Evolutionary conservation across 2,797 vertebrate species (phyloP).

Genomic region (Sphenodon punctatus): DNA sequence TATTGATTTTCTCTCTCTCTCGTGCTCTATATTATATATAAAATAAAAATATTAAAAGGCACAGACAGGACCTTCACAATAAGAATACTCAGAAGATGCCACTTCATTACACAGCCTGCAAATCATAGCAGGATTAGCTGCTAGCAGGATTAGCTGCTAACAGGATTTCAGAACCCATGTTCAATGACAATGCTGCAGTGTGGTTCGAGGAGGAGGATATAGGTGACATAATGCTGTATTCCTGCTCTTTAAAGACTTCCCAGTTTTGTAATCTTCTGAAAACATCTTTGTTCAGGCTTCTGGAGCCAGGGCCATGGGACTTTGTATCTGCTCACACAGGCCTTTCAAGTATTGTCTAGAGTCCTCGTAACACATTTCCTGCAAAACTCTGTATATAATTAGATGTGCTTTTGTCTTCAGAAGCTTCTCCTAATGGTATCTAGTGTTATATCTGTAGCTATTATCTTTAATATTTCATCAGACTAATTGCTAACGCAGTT

Average conservation of each 20-base stretch:
- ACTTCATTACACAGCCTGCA: background rate
- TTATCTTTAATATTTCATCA: conserved; percentile 39
- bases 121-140: conserved; percentile 6
- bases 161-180: conserved; percentile 58
- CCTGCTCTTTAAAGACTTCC: conserved; percentile 49
- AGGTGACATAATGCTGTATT: conserved; percentile 34
- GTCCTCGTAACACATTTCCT: background rate
- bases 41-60: background rate
- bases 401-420: conserved; percentile 24
- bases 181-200: conserved; percentile 33
- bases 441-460: conserved; percentile 12
- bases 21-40: too few species aligned
- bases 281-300: conserved; percentile 42
- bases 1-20: too few species aligned
- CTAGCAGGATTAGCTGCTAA: conserved; percentile 24
- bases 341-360: conserved; percentile 37
- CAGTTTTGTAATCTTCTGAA: conserved; percentile 42
- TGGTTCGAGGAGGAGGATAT: conserved; percentile 28
- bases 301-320: too few species aligned
- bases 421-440: conserved; percentile 21
- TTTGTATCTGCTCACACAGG: conserved; percentile 44
- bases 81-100: background rate
- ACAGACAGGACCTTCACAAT: background rate
- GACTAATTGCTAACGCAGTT: conserved; percentile 34
- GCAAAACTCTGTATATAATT: conserved; percentile 43